Evolutionary conservation across 2,113 vertebrate species (phyloP).

Genomic region (Suricata suricatta): DNA sequence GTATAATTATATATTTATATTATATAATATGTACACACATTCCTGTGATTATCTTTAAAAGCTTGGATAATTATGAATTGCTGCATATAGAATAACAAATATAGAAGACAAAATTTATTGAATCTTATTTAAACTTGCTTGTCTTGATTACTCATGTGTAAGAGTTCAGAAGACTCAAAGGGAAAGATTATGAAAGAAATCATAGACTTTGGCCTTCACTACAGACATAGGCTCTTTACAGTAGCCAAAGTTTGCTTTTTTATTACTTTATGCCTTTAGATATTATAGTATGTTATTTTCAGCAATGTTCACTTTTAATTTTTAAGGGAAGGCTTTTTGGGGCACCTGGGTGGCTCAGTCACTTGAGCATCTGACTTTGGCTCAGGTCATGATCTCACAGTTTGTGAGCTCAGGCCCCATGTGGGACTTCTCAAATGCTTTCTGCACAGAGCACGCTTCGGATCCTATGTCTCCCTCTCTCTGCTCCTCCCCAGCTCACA

Average conservation of each 20-base stretch:
- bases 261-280: neutral
- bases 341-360: too few species aligned
- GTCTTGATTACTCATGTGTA: slow-evolving; percentile 18
- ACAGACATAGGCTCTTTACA: neutral
- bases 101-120: neutral
- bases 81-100: slow-evolving; percentile 36
- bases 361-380: too few species aligned
- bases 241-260: slow-evolving; percentile 15
- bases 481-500: too few species aligned
- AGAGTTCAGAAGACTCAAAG: neutral
- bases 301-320: slow-evolving; percentile 12
- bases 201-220: neutral
- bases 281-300: neutral
- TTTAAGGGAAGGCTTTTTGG: neutral
- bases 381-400: too few species aligned
- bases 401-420: too few species aligned
- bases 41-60: neutral
- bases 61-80: neutral
- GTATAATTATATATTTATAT: neutral
- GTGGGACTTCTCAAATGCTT: too few species aligned
- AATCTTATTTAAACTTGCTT: slow-evolving; percentile 48
- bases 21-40: neutral
- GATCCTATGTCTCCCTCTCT: too few species aligned
- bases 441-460: too few species aligned
- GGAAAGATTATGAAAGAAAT: slow-evolving; percentile 18